These are phyloP conservation scores for Drosophila bocki DNA, from an alignment of 1,140 invertebrate species.

Conservation along the genomic window DNA sequence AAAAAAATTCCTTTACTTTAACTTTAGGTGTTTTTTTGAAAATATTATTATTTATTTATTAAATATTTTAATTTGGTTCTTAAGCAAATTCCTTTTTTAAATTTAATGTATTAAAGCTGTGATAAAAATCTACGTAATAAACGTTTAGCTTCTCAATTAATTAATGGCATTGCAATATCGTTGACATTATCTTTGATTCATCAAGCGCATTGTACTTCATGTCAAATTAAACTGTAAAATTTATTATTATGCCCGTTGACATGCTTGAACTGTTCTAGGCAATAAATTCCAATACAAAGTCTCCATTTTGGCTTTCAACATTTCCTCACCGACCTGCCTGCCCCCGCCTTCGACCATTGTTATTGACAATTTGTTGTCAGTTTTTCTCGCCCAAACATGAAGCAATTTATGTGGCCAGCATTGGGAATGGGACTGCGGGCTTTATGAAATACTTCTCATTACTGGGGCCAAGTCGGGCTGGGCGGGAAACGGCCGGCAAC, in stretches of 20 bases:
- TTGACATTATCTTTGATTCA: slow-evolving; percentile 5
- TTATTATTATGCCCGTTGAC: slow-evolving; percentile 77
- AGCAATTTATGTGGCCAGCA: slow-evolving; percentile 49
- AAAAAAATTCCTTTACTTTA: neutral
- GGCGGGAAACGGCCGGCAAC: slow-evolving; percentile 12
- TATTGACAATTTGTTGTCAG: slow-evolving; percentile 82
- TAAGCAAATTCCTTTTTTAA: neutral
- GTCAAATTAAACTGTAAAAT: slow-evolving; percentile 76
- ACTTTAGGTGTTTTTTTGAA: neutral
- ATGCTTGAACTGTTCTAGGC: slow-evolving; percentile 75
- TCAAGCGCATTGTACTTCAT: slow-evolving; percentile 33
- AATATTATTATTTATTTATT: too few relatives aligned
- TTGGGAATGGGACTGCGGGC: slow-evolving; percentile 8
- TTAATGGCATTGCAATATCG: slow-evolving; percentile 32
- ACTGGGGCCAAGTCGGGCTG: slow-evolving; percentile 17
- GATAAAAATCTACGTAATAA: neutral
- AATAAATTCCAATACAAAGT: slow-evolving; percentile 67
- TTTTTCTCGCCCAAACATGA: slow-evolving; percentile 53
- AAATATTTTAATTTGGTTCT: too few relatives aligned
- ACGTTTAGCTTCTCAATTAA: slow-evolving; percentile 1
- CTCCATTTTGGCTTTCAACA: slow-evolving; percentile 48
- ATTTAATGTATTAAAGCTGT: neutral
- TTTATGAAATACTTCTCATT: slow-evolving; percentile 83
- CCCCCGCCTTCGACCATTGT: slow-evolving; percentile 44
- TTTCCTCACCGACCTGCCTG: slow-evolving; percentile 27